Base-by-base conservation (phyloP, 2,113 vertebrate genomes). In the Halichoeres trimaculatus region DNA sequence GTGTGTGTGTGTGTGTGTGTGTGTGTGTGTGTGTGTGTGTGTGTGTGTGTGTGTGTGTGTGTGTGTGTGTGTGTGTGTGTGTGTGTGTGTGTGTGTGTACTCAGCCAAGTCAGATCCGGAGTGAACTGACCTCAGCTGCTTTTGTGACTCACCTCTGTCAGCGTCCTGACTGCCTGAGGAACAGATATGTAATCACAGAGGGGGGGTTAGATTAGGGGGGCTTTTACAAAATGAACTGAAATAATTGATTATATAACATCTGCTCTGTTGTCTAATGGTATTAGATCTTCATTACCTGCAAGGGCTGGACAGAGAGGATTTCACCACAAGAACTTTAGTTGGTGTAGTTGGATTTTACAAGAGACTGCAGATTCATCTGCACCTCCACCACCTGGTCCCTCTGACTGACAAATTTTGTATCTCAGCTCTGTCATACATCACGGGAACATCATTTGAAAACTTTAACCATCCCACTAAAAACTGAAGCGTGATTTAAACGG, bases 71-170 rank as follows among this genome's bases (percentile, higher is more conserved):
- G 6, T 30, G 12, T 8, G 41, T 11, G 2, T 8, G 17, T 17
- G 22, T 13, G 19, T 20, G 20, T 41, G 16, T 10, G 6, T 51
- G 17, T 50, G 55, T 22, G 45, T 74, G 26, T 51, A 76, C 70
- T 47, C 34, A 10, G 40, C 36, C 75, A 16, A 79, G 78, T 75
- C 47, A 30, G 47, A 90, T 90, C 89, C 71, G 61, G 87, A 24
- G 52, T 13, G 57, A 91, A 87, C 89, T 86, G 80, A 88, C 60
- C 14, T 40, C 12, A 9, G 56, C 87, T 72, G 80, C 85, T 78
- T 87, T 55, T 11, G 62, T 23, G 63, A 41, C 23, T 47, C 68
- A 57, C 65, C 72, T 74, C 66, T 65, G 64, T 75, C 64, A 10
- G 22, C 20, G 10, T 5, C 36, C 47, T 41, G 67, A 70, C 41